Base-by-base conservation (phyloP, 1,140 invertebrate species). In the Agrilus planipennis region DNA sequence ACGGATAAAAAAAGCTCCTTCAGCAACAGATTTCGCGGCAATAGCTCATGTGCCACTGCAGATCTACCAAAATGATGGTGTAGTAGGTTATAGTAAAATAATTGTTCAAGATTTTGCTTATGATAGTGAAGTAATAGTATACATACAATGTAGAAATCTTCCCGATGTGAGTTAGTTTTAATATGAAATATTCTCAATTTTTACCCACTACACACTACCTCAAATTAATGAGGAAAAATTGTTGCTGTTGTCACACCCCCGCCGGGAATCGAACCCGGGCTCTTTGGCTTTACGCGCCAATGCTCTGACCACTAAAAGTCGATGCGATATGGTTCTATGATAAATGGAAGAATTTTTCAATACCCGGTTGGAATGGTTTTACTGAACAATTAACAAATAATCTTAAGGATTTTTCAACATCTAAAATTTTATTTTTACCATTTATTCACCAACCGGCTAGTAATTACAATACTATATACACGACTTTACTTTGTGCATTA, bases 361-460 rank as follows among this genome's bases (percentile, higher is more conserved):
- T 47, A 36, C 42, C 45, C 18, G 44, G 49, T 45, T 53, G 49
- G 46, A 53, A 53, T 41, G 49, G 52, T 47, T 54, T 31, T 44
- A 47, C 52, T 41, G 45, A 49, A 48, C 43, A 32, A 34, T 30
- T 49, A 34, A 51, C 49, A 30, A 49, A 25, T 40, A 46, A 43
- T 37, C 34, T 39, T 41, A 41, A 34, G 23, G 36, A 50, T 45
- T 53, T 28, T 50, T 46, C 39, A 22, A 55, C 30, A 28, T 61
- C 57, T 41, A 27, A 52, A 51, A 52, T 63, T 53, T 47, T 46
- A 41, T 57, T 55, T 55, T 51, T 60, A 38, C 58, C 54, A 47
- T 64, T 60, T 44, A 57, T 63, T 42, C 39, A 63, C 7, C 52
- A 57, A 49, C 57, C 57, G 50, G 49, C 60, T 9, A 50, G 41